Evolutionary conservation across 2,888 invertebrate species (phyloP), one percentile per base, ranked within the genome.

Genomic region (Elmis aenea): DNA sequence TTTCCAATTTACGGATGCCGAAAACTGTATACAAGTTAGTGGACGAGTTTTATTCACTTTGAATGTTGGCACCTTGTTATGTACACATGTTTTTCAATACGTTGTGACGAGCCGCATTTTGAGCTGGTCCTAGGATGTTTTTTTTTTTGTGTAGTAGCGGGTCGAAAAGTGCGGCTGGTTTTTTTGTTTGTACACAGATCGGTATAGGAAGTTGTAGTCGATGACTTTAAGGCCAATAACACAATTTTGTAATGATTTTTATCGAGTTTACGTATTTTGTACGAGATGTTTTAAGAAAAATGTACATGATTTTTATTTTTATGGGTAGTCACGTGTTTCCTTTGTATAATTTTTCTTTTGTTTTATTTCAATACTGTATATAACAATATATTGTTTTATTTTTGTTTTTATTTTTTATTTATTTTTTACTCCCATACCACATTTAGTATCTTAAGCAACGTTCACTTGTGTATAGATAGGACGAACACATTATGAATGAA

Each of bases 61-160:
- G 46, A 52, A 56, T 60, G 56, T 59, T 52, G 55, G 61, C 59
- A 61, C 60, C 46, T 61, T 61, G 61, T 61, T 61, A 61, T 61
- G 52, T 52, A 59, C 59, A 59, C 60, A 51, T 55, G 53, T 51
- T 29, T 42, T 28, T 41, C 13, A 10, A 6, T 27, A 22, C 21
- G 11, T 26, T 32, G 22, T 32, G 22, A 27, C 21, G 22, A 25
- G 37, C 26, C 37, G 26, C 18, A 13, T 32, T 26, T 36, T 38
- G 20, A 38, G 21, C 13, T 15, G 9, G 26, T 20, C 34, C 12
- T 10, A 10, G 9, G 11, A 22, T 30, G 14, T 31, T 27, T 32
- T 35, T 35, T 32, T n/a, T n/a, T n/a, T n/a, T n/a, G n/a, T n/a
- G n/a, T n/a, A n/a, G n/a, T n/a, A n/a, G n/a, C n/a, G n/a, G n/a